Evolutionary conservation across 2,888 invertebrate genomes (phyloP).

Genomic region (Tetrapedia diversipes): DNA sequence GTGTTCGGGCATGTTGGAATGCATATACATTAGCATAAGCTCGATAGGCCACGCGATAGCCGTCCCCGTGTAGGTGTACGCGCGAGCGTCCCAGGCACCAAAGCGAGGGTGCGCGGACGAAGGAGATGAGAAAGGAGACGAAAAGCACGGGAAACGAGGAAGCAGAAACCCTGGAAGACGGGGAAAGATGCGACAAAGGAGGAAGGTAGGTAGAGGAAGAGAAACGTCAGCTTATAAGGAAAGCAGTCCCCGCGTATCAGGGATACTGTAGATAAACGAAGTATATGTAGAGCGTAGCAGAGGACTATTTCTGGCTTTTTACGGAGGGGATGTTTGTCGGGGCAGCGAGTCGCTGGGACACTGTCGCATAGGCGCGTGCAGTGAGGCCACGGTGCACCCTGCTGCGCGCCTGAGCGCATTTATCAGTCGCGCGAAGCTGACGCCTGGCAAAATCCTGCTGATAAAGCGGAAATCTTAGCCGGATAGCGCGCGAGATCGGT

Average conservation of each 20-base stretch:
- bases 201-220: too few species aligned
- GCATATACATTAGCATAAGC: constrained; percentile 68
- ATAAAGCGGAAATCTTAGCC: constrained; percentile 42
- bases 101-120: constrained; percentile 4
- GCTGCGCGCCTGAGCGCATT: constrained; percentile 37
- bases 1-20: constrained; percentile 56
- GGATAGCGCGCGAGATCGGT: constrained; percentile 29
- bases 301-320: constrained; percentile 43
- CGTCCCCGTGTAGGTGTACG: constrained; percentile 59
- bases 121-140: constrained; percentile 2
- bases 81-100: constrained; percentile 25
- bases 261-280: constrained; percentile 53
- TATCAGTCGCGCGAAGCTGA: constrained; percentile 26
- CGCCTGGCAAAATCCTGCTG: constrained; percentile 30
- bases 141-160: background rate
- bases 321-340: constrained; percentile 1
- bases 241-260: constrained; percentile 40
- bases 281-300: constrained; percentile 44
- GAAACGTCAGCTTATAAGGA: constrained; percentile 42
- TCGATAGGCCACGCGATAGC: constrained; percentile 55
- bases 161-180: background rate
- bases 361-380: constrained; percentile 34
- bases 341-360: constrained; percentile 3
- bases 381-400: constrained; percentile 5
- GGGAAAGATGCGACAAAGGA: background rate